Evolutionary conservation across 2,888 invertebrate genomes (phyloP).

Genomic region (Caenorhabditis auriculariae): DNA sequence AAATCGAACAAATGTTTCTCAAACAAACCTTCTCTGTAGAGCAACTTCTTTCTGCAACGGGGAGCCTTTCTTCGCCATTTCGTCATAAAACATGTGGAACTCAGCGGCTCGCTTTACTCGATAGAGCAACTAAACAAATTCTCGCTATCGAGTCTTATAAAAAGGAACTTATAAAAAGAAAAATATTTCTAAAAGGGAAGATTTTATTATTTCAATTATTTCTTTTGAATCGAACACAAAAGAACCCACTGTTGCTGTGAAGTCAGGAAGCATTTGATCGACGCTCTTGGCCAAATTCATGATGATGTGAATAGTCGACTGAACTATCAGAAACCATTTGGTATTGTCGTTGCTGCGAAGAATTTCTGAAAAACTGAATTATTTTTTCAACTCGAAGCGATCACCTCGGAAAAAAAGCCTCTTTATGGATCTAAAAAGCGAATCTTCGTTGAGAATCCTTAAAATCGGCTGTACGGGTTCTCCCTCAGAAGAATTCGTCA

Average conservation of each 20-base stretch:
- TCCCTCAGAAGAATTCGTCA: too few relatives aligned
- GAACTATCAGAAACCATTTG: constrained; percentile 34
- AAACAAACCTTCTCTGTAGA: too few relatives aligned
- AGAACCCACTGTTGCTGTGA: constrained; percentile 6
- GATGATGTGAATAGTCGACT: constrained; percentile 14
- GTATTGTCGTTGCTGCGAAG: constrained; percentile 8
- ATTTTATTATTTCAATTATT: too few relatives aligned
- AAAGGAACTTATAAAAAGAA: too few relatives aligned
- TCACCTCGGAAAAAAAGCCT: constrained; percentile 26
- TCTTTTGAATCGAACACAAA: neutral
- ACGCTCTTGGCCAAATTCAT: constrained; percentile 31
- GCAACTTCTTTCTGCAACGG: too few relatives aligned
- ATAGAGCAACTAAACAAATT: constrained; percentile 7
- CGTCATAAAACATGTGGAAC: constrained; percentile 14
- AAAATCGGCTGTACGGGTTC: constrained; percentile 8
- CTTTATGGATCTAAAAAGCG: constrained; percentile 25
- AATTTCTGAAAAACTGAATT: constrained; percentile 12
- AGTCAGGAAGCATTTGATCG: constrained; percentile 15
- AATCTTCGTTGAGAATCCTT: constrained; percentile 25
- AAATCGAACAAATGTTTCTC: neutral
- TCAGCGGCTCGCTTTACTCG: constrained; percentile 10
- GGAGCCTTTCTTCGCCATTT: too few relatives aligned
- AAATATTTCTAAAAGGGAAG: too few relatives aligned
- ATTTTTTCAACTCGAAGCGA: neutral
- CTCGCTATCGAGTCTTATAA: too few relatives aligned